Conservation (phyloP, 2,888 invertebrate genomes). For the Schrankia costaestrigalis region DNA sequence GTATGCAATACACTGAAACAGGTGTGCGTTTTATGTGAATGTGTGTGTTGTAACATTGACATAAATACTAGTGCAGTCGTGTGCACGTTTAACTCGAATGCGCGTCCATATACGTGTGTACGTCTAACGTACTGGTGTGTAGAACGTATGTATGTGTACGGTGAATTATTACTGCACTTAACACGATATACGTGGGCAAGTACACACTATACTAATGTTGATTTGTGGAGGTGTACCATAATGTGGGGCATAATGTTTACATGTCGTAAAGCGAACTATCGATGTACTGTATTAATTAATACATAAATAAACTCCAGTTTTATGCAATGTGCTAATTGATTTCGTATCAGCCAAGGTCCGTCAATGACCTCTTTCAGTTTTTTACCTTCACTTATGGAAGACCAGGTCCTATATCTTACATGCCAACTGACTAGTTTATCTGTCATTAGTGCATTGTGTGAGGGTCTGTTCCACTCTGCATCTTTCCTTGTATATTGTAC, state of each 20-base stretch:
- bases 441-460: too few species aligned
- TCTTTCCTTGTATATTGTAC: too few species aligned
- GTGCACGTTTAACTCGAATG: conserved; percentile 36
- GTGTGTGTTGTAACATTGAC: conserved; percentile 74
- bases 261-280: conserved; percentile 47
- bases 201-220: conserved; percentile 50
- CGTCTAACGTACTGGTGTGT: conserved; percentile 23
- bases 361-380: too few species aligned
- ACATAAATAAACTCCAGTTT: conserved; percentile 52
- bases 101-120: conserved; percentile 19
- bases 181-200: conserved; percentile 50
- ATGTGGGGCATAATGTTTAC: conserved; percentile 67
- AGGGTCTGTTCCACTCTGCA: too few species aligned
- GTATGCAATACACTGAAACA: conserved; percentile 55
- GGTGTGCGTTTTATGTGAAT: conserved; percentile 50
- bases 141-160: conserved; percentile 35
- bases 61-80: conserved; percentile 65
- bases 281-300: conserved; percentile 38
- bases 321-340: too few species aligned
- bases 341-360: too few species aligned
- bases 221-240: conserved; percentile 53
- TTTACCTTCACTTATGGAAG: too few species aligned
- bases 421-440: too few species aligned
- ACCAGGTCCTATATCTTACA: too few species aligned
- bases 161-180: conserved; percentile 60